Evolutionary conservation across 2,797 vertebrate species (phyloP).

Genomic region (Coracias cyanogaster): DNA sequence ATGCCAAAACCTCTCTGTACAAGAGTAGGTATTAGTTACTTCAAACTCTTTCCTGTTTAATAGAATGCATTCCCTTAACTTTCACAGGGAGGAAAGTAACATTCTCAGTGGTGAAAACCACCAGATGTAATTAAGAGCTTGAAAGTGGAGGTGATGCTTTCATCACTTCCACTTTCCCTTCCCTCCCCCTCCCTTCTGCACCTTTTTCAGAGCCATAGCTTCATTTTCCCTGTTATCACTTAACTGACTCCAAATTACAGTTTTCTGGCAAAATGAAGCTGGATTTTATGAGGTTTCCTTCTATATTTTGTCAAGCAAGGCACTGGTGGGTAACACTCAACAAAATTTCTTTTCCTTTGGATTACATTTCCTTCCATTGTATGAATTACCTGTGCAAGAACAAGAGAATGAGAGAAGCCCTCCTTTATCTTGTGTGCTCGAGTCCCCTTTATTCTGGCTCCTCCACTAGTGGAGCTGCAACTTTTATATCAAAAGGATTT

Average conservation of each 20-base stretch:
- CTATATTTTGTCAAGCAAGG: background rate
- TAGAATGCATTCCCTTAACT: slow-evolving; percentile 32
- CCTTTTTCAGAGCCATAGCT: background rate
- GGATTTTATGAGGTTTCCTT: background rate
- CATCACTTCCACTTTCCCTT: background rate
- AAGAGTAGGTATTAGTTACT: slow-evolving; percentile 32
- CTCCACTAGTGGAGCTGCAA: background rate
- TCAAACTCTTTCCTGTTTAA: slow-evolving; percentile 48
- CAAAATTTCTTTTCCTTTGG: background rate
- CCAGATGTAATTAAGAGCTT: slow-evolving; percentile 17
- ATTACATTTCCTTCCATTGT: background rate
- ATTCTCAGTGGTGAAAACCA: slow-evolving; percentile 20
- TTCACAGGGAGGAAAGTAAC: slow-evolving; percentile 33
- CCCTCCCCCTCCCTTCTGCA: background rate
- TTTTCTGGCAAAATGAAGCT: background rate
- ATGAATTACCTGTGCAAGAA: background rate
- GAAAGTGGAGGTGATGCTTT: background rate
- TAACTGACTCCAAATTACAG: background rate
- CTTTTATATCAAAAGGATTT: background rate
- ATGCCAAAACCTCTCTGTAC: background rate
- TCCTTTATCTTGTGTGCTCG: background rate
- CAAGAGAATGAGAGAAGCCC: background rate
- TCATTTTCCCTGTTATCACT: background rate
- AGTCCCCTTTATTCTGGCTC: background rate
- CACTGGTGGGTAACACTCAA: background rate